These are phyloP conservation scores for Sturnus vulgaris DNA, from an alignment of 2,113 vertebrate species.

Conservation along the genomic window DNA sequence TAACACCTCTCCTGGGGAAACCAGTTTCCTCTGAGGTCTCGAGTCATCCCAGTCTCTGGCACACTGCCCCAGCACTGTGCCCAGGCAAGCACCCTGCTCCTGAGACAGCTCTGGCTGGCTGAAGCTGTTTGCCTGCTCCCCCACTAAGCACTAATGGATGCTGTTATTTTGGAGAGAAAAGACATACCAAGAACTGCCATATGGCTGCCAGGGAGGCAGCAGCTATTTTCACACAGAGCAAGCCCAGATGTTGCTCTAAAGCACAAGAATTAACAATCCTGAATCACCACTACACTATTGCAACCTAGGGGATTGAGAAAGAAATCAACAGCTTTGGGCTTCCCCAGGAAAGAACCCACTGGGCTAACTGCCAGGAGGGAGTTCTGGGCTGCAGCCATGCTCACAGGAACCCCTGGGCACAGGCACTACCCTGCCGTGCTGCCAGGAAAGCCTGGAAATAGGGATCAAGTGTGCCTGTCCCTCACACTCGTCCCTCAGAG, in stretches of 20 bases:
- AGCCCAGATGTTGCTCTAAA: background rate
- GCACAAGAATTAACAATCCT: background rate
- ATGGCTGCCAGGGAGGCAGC: background rate
- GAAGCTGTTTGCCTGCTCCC: background rate
- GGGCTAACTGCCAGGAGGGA: background rate
- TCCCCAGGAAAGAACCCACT: background rate
- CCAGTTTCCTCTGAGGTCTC: background rate
- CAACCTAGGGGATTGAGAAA: background rate
- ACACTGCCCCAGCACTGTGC: background rate
- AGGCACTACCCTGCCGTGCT: background rate
- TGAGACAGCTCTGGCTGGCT: background rate
- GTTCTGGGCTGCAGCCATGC: background rate
- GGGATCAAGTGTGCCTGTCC: background rate
- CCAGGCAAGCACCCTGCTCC: background rate
- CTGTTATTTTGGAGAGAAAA: background rate
- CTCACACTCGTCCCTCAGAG: background rate
- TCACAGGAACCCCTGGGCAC: background rate
- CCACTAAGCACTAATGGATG: background rate
- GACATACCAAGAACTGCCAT: background rate
- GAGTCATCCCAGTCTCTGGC: background rate
- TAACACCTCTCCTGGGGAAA: background rate
- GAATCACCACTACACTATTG: background rate
- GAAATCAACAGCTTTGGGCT: background rate
- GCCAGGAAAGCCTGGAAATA: background rate
- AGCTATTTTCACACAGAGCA: background rate